These are phyloP conservation scores for Pseudomyrmex sp. DNA, from an alignment of 1,140 invertebrate species.

Conservation along the genomic window DNA sequence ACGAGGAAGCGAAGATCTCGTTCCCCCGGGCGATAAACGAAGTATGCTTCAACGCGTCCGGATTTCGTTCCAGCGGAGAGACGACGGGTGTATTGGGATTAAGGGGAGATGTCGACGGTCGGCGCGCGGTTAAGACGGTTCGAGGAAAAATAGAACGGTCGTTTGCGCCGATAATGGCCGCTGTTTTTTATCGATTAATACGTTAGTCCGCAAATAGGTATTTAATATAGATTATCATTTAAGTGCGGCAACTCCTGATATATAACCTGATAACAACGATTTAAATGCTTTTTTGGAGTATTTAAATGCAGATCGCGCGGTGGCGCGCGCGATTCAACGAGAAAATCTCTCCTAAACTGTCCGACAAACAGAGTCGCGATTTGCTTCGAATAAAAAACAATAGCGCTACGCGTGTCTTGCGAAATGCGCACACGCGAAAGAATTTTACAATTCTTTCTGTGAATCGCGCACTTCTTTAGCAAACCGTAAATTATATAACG, in stretches of 20 bases:
- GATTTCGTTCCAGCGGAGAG: constrained; percentile 50
- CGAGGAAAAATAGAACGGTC: constrained; percentile 41
- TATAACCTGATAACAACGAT: constrained; percentile 20
- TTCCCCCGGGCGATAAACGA: constrained; percentile 62
- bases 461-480: background rate
- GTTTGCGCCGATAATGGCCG: constrained; percentile 1
- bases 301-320: background rate
- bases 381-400: too few relatives aligned
- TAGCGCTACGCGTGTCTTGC: too few relatives aligned
- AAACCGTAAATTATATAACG: background rate
- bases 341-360: background rate
- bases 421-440: too few relatives aligned
- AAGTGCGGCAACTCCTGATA: background rate
- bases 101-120: constrained; percentile 52
- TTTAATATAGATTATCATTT: background rate
- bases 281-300: background rate
- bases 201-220: constrained; percentile 28
- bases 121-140: constrained; percentile 13
- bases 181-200: constrained; percentile 45
- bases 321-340: background rate
- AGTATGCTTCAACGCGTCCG: constrained; percentile 59
- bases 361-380: too few relatives aligned
- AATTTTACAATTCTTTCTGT: background rate
- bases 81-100: constrained; percentile 55
- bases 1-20: constrained; percentile 47